Evolutionary conservation across 2,888 invertebrate genomes (phyloP), one percentile per base, ranked within the genome.

Genomic region (Napeogenes inachia): DNA sequence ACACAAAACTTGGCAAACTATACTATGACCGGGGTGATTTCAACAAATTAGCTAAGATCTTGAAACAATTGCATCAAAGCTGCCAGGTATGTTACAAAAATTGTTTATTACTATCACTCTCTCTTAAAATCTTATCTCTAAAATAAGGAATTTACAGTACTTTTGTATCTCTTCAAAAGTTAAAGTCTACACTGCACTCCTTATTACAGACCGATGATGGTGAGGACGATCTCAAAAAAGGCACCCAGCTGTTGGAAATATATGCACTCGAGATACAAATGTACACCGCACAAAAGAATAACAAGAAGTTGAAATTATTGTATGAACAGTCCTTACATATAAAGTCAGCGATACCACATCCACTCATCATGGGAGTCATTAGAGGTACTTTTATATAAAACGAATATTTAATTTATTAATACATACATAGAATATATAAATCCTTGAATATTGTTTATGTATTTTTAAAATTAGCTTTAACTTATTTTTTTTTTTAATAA

Each of bases 281-380:
- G 99, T 99, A 99, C 84, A 99, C 99, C 0, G 98, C 98, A 64
- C 99, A 99, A 91, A 99, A 99, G 82, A 99, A 99, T 82, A 99
- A 99, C 82, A 99, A 99, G 84, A 98, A 99, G 84, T 85, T 99
- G 46, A 98, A 98, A 89, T 96, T 97, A 1, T 90, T 99, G 13
- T 99, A 99, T 79, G 99, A 99, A 85, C 98, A 99, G 82, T 99
- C 99, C 1, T 91, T 99, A 69, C 98, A 99, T 84, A 99, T 99
- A 73, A 99, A 99, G 85, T 98, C 99, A 50, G 99, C 99, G 58
- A 99, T 99, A 81, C 99, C 99, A n/a, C 99, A 99, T 93, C 99
- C 99, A 3, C 92, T 99, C 42, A 99, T 99, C 73, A 99, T 99
- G 99, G 99, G 99, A 13, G 99, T 99, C 45, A 99, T 99, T 67